phyloP scores from a whole-genome alignment of 1,140 invertebrate genomes.

The Drosophila sproati region DNA sequence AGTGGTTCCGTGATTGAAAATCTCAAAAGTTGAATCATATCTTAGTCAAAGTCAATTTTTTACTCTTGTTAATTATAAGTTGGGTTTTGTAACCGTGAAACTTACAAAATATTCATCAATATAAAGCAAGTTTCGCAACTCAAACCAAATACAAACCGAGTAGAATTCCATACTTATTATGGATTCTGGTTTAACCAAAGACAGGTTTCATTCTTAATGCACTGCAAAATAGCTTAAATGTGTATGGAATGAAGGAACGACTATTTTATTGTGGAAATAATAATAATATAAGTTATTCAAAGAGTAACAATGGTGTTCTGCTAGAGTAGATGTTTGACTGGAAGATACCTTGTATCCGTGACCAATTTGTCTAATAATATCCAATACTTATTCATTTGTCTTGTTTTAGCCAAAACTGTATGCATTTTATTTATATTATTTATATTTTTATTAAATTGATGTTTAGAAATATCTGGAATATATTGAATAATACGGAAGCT shows the following conservation, averaged over 20 bases:
- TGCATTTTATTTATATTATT: too few species aligned
- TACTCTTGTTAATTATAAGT: background rate
- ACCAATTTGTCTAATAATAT: too few species aligned
- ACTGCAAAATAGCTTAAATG: background rate
- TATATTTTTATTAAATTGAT: too few species aligned
- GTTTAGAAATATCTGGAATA: background rate
- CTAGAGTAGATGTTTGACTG: background rate
- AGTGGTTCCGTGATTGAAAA: constrained; percentile 1
- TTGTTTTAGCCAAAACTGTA: too few species aligned
- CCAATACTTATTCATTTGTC: too few species aligned
- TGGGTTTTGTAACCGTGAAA: background rate
- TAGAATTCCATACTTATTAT: background rate
- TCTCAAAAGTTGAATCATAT: background rate
- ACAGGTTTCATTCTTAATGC: background rate
- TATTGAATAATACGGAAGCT: background rate
- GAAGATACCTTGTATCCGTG: background rate
- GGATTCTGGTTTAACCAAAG: constrained; percentile 10
- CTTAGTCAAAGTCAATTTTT: background rate
- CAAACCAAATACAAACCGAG: background rate
- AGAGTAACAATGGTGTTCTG: background rate
- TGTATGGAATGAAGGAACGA: background rate
- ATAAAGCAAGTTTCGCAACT: constrained; percentile 5
- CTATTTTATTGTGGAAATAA: constrained; percentile 5
- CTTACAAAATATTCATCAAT: constrained; percentile 3
- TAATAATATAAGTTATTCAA: background rate